These are phyloP conservation scores for Mythimna loreyi DNA, from an alignment of 2,888 invertebrate species.

Conservation along the genomic window DNA sequence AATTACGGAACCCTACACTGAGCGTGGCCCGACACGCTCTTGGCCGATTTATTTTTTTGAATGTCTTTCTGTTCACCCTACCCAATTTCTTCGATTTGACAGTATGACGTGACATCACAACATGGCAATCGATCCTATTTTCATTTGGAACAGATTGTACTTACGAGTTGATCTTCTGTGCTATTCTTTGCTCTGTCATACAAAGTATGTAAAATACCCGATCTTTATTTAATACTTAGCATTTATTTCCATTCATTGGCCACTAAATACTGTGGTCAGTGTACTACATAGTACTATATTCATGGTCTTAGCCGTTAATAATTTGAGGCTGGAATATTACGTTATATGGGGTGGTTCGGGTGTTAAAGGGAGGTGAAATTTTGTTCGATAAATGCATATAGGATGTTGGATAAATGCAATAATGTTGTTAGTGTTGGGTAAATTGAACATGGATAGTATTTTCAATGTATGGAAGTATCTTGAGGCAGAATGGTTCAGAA, in stretches of 20 bases:
- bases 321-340: neutral
- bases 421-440: neutral
- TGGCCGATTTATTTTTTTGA: too few relatives aligned
- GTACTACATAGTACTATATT: constrained; percentile 15
- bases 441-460: too few relatives aligned
- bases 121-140: too few relatives aligned
- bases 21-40: too few relatives aligned
- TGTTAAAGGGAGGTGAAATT: neutral
- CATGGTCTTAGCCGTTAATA: neutral
- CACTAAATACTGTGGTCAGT: constrained; percentile 28
- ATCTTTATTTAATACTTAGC: constrained; percentile 49
- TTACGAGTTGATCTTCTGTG: neutral
- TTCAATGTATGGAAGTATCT: too few relatives aligned
- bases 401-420: neutral
- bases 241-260: constrained; percentile 5
- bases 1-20: too few relatives aligned
- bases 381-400: neutral
- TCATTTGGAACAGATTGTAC: too few relatives aligned
- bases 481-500: too few relatives aligned
- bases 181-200: neutral
- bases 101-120: too few relatives aligned
- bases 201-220: constrained; percentile 27
- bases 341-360: neutral
- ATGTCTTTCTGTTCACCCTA: too few relatives aligned
- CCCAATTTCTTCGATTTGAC: too few relatives aligned